Evolutionary conservation across 2,888 invertebrate species (phyloP).

Genomic region (Sphaeridia pumilis): DNA sequence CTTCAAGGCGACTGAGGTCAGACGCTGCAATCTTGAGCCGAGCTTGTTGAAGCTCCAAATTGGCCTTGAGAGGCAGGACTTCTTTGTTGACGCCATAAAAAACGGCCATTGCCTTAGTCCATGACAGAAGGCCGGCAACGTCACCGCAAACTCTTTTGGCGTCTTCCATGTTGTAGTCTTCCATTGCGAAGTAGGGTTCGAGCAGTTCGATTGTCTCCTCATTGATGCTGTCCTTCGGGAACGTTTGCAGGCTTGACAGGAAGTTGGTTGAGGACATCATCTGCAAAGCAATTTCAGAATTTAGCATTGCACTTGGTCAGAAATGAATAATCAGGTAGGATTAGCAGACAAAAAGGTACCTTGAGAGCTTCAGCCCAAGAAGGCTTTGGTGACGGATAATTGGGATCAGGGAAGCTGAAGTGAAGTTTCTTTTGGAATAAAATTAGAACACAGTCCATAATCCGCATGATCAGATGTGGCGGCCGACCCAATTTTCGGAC

Average conservation of each 20-base stretch:
- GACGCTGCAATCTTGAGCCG: conserved; percentile 80
- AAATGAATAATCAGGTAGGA: not conserved
- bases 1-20: conserved; percentile 74
- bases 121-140: conserved; percentile 84
- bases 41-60: conserved; percentile 79
- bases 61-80: conserved; percentile 85
- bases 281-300: conserved; percentile 40
- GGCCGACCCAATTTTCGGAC: conserved; percentile 89
- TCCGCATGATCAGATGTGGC: conserved; percentile 90
- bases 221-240: conserved; percentile 91
- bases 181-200: conserved; percentile 84
- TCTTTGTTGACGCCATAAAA: conserved; percentile 95
- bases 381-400: conserved; percentile 77
- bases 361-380: conserved; percentile 94
- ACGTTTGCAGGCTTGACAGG: conserved; percentile 78
- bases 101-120: conserved; percentile 81
- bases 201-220: conserved; percentile 93
- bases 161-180: conserved; percentile 93
- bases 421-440: conserved; percentile 82
- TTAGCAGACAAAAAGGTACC: conserved; percentile 43
- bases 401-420: conserved; percentile 64
- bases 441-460: conserved; percentile 93
- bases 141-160: conserved; percentile 93
- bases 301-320: not conserved
- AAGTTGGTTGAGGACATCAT: conserved; percentile 95